Conservation (phyloP, 2,888 invertebrate species). For the Notocelia uddmanniana region DNA sequence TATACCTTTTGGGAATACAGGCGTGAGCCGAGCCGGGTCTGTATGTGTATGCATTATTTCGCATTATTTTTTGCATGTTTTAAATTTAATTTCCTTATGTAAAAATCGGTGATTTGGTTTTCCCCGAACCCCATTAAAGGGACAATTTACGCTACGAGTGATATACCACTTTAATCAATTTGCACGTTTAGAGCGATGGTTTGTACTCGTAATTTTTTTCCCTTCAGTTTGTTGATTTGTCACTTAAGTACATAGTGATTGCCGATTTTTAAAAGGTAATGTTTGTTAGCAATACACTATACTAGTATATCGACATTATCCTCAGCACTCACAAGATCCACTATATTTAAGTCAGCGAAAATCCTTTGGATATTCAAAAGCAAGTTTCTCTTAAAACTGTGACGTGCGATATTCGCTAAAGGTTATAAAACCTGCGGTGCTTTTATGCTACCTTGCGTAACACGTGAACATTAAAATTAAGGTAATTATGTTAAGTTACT, state of each 20-base stretch:
- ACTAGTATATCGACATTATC: no score
- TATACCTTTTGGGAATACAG: no score
- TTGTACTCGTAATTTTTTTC: not conserved
- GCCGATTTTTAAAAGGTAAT: no score
- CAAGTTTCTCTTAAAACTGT: constrained; percentile 35
- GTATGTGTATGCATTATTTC: no score
- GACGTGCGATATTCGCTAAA: constrained; percentile 39
- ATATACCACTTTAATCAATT: constrained; percentile 12
- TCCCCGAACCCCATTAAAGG: not conserved
- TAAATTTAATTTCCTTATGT: no score
- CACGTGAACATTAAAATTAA: constrained; percentile 35
- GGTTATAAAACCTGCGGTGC: constrained; percentile 36
- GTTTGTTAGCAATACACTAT: no score
- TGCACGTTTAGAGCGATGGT: constrained; percentile 18
- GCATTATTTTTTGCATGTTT: no score
- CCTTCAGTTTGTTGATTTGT: not conserved
- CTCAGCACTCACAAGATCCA: no score
- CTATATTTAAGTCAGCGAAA: no score
- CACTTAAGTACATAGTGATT: no score
- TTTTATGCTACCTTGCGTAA: constrained; percentile 42
- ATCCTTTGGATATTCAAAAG: constrained; percentile 31
- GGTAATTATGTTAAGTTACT: constrained; percentile 39
- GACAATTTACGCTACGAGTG: not conserved
- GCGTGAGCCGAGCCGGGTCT: no score
- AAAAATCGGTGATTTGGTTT: no score